A percentile compares a stretch with the other conserved stretches of the same genome.
These are phyloP conservation scores for Tangara arthus DNA, from an alignment of 2,797 vertebrate species.

Conservation along the genomic window DNA sequence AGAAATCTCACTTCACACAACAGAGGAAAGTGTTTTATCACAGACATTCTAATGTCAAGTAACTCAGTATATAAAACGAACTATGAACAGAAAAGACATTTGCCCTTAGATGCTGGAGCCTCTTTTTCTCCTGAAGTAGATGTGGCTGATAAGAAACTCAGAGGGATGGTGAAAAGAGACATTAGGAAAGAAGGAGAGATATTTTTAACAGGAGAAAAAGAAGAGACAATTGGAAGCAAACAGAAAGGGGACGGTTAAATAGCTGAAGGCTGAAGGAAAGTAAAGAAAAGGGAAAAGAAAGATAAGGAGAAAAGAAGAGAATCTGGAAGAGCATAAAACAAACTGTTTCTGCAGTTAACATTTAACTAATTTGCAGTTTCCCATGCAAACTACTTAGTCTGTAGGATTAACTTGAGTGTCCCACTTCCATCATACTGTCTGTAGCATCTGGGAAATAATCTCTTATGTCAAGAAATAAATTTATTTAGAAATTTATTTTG, in stretches of 20 bases:
- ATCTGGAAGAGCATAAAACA: background rate
- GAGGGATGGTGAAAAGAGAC: background rate
- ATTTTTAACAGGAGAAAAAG: background rate
- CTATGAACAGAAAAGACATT: background rate
- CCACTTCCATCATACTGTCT: background rate
- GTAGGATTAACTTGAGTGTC: background rate
- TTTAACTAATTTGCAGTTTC: background rate
- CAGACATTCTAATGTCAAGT: background rate
- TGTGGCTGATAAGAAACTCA: background rate
- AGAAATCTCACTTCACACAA: background rate
- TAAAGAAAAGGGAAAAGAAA: background rate
- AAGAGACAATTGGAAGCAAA: background rate
- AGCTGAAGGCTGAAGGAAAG: background rate
- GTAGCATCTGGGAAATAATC: background rate
- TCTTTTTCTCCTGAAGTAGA: background rate
- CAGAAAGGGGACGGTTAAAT: background rate
- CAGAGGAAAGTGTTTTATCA: background rate
- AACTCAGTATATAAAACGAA: background rate
- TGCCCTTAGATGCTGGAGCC: background rate
- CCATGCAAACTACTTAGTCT: background rate
- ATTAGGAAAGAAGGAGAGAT: background rate
- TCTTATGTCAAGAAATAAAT: background rate
- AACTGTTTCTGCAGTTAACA: background rate
- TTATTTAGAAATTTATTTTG: background rate
- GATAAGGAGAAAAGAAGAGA: background rate